phyloP scores from a whole-genome alignment of 2,888 invertebrate genomes.

The Lasioglossum marginatum region DNA sequence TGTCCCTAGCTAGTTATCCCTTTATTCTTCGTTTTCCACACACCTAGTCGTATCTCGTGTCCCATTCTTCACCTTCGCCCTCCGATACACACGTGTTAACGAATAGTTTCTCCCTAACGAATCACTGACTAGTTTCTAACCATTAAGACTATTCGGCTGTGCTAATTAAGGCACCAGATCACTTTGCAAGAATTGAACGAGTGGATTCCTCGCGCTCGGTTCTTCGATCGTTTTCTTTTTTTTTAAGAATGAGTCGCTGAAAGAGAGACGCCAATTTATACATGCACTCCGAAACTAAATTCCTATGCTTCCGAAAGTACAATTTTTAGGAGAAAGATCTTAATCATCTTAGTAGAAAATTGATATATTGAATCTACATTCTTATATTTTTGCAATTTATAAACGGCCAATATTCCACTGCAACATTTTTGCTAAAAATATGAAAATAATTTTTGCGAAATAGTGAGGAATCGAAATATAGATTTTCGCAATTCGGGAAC shows the following conservation, averaged over 20 bases:
- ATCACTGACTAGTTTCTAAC: slow-evolving; percentile 83
- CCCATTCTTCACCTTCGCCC: slow-evolving; percentile 44
- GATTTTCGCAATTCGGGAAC: not conserved
- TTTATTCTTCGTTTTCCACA: slow-evolving; percentile 4
- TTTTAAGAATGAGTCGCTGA: not conserved
- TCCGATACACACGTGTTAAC: slow-evolving; percentile 57
- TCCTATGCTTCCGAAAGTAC: not conserved
- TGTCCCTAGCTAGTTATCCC: slow-evolving; percentile 18
- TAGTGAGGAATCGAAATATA: too few species aligned
- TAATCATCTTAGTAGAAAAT: not conserved
- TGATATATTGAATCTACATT: not conserved
- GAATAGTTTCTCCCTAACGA: slow-evolving; percentile 65
- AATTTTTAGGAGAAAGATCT: not conserved
- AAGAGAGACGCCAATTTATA: not conserved
- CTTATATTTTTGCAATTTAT: too few species aligned
- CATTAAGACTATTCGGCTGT: slow-evolving; percentile 72
- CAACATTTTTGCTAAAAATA: too few species aligned
- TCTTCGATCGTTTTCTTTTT: not conserved
- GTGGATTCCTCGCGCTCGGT: slow-evolving; percentile 42
- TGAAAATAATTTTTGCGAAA: not conserved
- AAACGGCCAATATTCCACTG: too few species aligned
- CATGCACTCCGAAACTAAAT: not conserved
- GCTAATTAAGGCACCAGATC: slow-evolving; percentile 73
- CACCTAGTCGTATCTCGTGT: not conserved
- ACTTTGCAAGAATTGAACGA: slow-evolving; percentile 56